Conservation (phyloP, 2,888 invertebrate species). For the Sepiola atlantica region DNA sequence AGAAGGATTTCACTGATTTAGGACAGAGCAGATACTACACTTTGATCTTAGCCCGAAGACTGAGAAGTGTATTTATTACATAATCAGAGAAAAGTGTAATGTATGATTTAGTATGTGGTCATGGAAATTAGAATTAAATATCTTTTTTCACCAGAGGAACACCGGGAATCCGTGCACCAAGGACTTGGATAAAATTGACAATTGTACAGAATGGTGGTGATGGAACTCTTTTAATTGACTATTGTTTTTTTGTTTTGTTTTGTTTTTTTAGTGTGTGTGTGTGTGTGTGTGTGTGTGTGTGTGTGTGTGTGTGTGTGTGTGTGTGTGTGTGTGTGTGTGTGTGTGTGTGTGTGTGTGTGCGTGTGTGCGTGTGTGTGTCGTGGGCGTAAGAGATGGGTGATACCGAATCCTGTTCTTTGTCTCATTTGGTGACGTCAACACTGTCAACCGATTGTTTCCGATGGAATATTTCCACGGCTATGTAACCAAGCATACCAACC, state of each 20-base stretch:
- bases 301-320: constrained; percentile 47
- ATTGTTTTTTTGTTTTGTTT: no score
- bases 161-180: no score
- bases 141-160: no score
- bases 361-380: neutral
- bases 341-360: no score
- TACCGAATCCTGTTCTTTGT: neutral
- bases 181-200: neutral
- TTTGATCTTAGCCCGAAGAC: no score
- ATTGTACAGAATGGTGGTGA: neutral
- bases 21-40: no score
- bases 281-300: constrained; percentile 32
- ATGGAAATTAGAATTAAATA: no score
- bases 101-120: no score
- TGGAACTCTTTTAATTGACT: neutral
- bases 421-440: constrained; percentile 38
- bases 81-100: no score
- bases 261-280: neutral
- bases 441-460: constrained; percentile 46
- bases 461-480: constrained; percentile 49
- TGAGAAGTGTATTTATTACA: no score
- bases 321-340: constrained; percentile 34
- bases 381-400: neutral
- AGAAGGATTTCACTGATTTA: no score
- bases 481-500: neutral